A percentile compares a stretch with the other conserved stretches of the same genome.
Evolutionary conservation across 2,888 invertebrate genomes (phyloP).

Genomic region (Caenorhabditis drosophilae): DNA sequence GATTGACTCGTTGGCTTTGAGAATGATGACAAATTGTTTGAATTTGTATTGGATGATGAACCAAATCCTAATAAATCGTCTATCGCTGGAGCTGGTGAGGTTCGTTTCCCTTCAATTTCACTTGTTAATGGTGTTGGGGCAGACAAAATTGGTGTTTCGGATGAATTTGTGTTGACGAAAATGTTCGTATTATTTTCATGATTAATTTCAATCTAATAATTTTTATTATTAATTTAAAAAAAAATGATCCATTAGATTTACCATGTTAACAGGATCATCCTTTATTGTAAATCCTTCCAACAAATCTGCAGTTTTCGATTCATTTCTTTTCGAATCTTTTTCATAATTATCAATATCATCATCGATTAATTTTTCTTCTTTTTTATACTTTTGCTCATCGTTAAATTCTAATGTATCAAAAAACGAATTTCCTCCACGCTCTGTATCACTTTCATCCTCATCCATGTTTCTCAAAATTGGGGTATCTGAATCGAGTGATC

Average conservation of each 20-base stretch:
- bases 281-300: constrained; percentile 16
- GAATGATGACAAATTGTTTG: not conserved
- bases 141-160: constrained; percentile 31
- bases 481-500: constrained; percentile 31
- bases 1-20: not conserved
- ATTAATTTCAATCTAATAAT: not conserved
- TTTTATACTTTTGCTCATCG: constrained; percentile 2
- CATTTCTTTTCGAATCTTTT: constrained; percentile 6
- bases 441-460: constrained; percentile 4
- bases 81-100: constrained; percentile 19
- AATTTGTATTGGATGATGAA: not conserved
- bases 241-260: not conserved
- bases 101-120: constrained; percentile 1
- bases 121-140: constrained; percentile 22
- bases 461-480: constrained; percentile 15
- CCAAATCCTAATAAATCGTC: constrained; percentile 36
- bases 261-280: not conserved
- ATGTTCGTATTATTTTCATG: constrained; percentile 2
- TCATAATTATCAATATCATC: not conserved
- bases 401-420: constrained; percentile 32
- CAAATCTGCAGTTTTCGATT: constrained; percentile 26
- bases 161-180: too few species aligned
- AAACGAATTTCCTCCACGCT: constrained; percentile 6
- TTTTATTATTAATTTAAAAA: not conserved
- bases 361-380: not conserved